phyloP scores from a whole-genome alignment of 92 coral and sea anemone genomes.

The Parazoanthus swiftii region DNA sequence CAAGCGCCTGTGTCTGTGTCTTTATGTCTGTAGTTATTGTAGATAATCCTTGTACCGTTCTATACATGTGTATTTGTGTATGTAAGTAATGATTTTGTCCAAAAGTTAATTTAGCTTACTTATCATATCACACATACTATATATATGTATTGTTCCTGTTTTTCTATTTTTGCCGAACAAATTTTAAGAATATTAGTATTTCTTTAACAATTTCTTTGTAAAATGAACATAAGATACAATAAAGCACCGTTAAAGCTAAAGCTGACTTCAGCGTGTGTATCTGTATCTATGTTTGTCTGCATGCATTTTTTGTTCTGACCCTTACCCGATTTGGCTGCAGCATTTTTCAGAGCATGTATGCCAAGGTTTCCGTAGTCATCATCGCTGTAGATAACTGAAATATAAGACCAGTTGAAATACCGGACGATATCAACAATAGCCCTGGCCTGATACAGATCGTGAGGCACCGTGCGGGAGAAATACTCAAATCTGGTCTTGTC shows the following conservation, averaged over 20 bases:
- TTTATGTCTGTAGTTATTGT: too few species aligned
- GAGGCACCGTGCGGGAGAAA: slow-evolving; percentile 91
- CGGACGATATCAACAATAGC: slow-evolving; percentile 77
- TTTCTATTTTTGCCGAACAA: too few species aligned
- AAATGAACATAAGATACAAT: too few species aligned
- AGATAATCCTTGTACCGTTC: too few species aligned
- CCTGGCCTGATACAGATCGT: slow-evolving; percentile 81
- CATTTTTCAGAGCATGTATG: slow-evolving; percentile 61
- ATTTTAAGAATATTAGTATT: too few species aligned
- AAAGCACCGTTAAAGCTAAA: too few species aligned
- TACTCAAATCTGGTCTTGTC: slow-evolving; percentile 82
- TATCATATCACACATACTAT: too few species aligned
- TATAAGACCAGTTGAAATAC: slow-evolving; percentile 86
- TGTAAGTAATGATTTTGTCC: too few species aligned
- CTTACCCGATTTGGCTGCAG: slow-evolving; percentile 72
- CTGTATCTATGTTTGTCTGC: neutral
- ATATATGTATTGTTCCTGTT: neutral
- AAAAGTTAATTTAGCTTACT: too few species aligned
- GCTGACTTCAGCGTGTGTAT: neutral
- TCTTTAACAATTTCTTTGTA: too few species aligned
- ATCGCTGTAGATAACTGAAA: slow-evolving; percentile 79
- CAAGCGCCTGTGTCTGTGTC: too few species aligned
- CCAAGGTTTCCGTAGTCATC: slow-evolving; percentile 84
- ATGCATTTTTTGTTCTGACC: neutral
- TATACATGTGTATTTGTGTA: too few species aligned